A percentile compares a stretch with the other conserved stretches of the same genome.
These are phyloP conservation scores for Hedya salicella DNA, from an alignment of 2,888 invertebrate species.

Conservation along the genomic window DNA sequence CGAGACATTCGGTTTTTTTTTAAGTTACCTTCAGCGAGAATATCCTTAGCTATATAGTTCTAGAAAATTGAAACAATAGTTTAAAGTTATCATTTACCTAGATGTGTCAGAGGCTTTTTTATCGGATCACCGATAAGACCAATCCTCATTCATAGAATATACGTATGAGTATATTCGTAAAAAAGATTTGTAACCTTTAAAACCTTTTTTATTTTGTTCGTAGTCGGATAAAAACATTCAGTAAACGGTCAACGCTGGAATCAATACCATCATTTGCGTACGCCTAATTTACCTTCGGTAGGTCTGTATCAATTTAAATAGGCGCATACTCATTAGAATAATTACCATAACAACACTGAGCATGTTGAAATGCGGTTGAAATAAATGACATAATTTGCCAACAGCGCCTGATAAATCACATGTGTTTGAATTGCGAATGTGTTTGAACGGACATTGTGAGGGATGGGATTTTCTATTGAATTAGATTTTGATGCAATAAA, in stretches of 20 bases:
- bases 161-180: too few species aligned
- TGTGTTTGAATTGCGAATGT: conserved; percentile 13
- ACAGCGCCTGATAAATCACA: conserved; percentile 9
- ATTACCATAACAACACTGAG: conserved; percentile 4
- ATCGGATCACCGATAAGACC: too few species aligned
- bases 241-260: neutral
- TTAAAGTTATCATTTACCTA: too few species aligned
- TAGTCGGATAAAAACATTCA: too few species aligned
- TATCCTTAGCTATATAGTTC: too few species aligned
- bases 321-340: conserved; percentile 13
- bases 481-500: conserved; percentile 5
- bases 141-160: too few species aligned
- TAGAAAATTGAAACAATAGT: too few species aligned
- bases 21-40: too few species aligned
- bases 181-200: too few species aligned
- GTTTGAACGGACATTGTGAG: conserved; percentile 20
- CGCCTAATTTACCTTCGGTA: neutral
- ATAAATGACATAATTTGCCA: conserved; percentile 17
- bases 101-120: too few species aligned
- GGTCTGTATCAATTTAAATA: neutral
- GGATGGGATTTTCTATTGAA: conserved; percentile 8
- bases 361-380: conserved; percentile 5
- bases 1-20: too few species aligned
- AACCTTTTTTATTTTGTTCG: too few species aligned
- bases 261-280: neutral